phyloP scores from a whole-genome alignment of 2,888 invertebrate species.

The Liposcelis brunnea region DNA sequence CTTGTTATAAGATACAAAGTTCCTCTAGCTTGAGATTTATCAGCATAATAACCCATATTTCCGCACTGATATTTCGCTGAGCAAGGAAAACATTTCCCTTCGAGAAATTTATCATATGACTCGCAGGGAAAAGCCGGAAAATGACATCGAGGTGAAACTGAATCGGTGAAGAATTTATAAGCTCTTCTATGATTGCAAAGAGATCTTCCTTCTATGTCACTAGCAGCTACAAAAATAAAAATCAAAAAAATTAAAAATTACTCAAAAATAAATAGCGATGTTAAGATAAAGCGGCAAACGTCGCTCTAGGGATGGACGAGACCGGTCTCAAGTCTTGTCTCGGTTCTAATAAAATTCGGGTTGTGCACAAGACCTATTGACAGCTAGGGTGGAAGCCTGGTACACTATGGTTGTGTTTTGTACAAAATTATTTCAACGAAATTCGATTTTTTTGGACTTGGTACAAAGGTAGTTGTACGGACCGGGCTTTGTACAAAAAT shows the following conservation, averaged over 20 bases:
- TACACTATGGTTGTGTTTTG: too few relatives aligned
- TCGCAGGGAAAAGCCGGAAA: constrained; percentile 84
- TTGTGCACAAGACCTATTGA: too few relatives aligned
- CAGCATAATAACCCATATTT: constrained; percentile 88
- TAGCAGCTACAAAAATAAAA: constrained; percentile 32
- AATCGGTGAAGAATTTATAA: constrained; percentile 88
- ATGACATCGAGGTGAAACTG: constrained; percentile 75
- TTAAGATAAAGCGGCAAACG: too few relatives aligned
- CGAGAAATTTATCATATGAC: constrained; percentile 65
- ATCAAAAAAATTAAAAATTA: constrained; percentile 8
- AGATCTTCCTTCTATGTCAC: constrained; percentile 68
- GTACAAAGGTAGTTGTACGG: too few relatives aligned
- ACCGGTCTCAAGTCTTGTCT: too few relatives aligned
- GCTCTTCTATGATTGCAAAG: constrained; percentile 86
- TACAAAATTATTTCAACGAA: too few relatives aligned
- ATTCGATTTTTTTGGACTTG: too few relatives aligned
- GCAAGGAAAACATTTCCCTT: constrained; percentile 60
- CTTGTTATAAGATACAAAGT: constrained; percentile 77
- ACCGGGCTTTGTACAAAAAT: too few relatives aligned
- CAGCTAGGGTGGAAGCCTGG: too few relatives aligned
- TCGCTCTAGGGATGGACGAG: too few relatives aligned
- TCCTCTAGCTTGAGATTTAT: constrained; percentile 64
- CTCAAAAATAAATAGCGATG: too few relatives aligned
- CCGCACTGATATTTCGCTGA: constrained; percentile 43
- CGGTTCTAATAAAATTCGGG: too few relatives aligned